These are phyloP conservation scores for Coluber constrictor DNA, from an alignment of 2,797 vertebrate species.

Conservation along the genomic window DNA sequence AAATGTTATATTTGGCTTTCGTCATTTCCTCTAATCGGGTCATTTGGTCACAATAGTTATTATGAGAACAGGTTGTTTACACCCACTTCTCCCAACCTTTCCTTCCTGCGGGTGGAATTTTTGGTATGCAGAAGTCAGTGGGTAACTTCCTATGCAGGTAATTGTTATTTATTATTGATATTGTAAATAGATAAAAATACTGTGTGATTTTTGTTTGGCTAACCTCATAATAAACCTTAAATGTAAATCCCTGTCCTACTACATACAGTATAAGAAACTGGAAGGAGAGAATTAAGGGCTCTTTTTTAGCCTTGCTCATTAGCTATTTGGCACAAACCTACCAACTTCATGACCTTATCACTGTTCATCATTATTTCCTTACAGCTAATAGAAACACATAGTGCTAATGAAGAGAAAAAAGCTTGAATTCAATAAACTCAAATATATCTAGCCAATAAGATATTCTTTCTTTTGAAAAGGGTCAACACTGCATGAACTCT, in stretches of 20 bases:
- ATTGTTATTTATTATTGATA: constrained; percentile 1
- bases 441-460: not conserved
- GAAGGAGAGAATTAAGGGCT: not conserved
- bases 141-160: not conserved
- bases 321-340: no score
- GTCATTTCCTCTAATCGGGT: constrained; percentile 53
- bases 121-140: not conserved
- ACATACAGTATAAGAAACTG: not conserved
- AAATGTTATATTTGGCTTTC: constrained; percentile 32
- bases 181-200: not conserved
- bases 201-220: not conserved
- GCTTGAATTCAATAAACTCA: not conserved
- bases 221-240: not conserved
- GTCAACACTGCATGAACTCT: not conserved
- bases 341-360: not conserved
- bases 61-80: constrained; percentile 27
- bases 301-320: not conserved
- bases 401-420: not conserved
- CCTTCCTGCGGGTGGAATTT: constrained; percentile 21
- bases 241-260: not conserved
- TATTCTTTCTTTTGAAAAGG: not conserved
- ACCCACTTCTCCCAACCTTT: constrained; percentile 45
- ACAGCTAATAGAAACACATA: not conserved
- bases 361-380: not conserved
- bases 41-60: not conserved